These are phyloP conservation scores for Ageneiosus marmoratus DNA, from an alignment of 2,113 vertebrate species.

Conservation along the genomic window DNA sequence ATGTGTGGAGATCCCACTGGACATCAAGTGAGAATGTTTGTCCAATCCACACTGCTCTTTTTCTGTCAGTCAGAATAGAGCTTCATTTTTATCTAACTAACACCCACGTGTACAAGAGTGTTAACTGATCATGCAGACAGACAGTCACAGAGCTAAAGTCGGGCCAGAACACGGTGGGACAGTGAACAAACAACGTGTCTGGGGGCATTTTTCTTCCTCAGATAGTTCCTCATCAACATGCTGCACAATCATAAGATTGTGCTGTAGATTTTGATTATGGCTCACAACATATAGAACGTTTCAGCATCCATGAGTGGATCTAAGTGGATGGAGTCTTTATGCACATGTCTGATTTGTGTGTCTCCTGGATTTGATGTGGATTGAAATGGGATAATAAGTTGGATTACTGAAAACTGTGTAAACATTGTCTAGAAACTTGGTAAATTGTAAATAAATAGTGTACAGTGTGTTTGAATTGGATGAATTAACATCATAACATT, in stretches of 20 bases:
- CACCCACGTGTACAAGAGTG: background rate
- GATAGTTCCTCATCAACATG: background rate
- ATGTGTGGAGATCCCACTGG: conserved; percentile 15
- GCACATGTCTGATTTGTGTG: background rate
- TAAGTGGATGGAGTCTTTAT: background rate
- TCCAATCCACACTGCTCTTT: background rate
- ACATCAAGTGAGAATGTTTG: background rate
- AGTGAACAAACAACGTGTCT: background rate
- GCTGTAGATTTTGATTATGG: background rate
- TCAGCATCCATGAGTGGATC: background rate
- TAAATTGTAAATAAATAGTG: too few relatives aligned
- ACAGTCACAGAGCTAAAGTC: background rate
- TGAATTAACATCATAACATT: conserved; percentile 21
- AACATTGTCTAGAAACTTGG: background rate
- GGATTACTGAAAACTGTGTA: background rate
- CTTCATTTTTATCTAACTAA: conserved; percentile 7
- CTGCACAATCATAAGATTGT: background rate
- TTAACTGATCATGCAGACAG: background rate
- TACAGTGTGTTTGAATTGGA: conserved; percentile 25
- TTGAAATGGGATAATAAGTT: background rate
- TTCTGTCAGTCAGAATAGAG: background rate
- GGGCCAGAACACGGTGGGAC: background rate
- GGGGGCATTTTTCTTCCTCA: background rate
- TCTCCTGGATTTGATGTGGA: conserved; percentile 2
- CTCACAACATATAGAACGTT: background rate